Conservation (phyloP, 1,140 invertebrate species). For the Diuraphis noxia region DNA sequence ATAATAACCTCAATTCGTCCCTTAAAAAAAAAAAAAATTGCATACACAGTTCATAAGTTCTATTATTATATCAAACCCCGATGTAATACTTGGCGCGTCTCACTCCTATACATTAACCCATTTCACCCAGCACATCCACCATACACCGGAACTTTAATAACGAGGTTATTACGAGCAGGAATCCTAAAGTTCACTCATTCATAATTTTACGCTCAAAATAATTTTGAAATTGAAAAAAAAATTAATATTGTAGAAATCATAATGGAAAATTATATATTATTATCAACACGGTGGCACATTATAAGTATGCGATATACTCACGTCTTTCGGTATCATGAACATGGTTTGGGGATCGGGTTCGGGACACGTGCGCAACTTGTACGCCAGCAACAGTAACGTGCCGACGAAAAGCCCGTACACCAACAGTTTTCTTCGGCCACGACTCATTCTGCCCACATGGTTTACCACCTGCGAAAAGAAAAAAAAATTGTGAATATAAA, state of each 20-base stretch:
- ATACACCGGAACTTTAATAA: background rate
- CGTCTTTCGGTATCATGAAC: conserved; percentile 58
- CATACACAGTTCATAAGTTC: no score
- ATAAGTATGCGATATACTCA: conserved; percentile 50
- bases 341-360: conserved; percentile 54
- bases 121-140: background rate
- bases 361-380: conserved; percentile 57
- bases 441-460: conserved; percentile 59
- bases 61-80: background rate
- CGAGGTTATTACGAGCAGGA: background rate
- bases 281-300: background rate
- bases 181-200: background rate
- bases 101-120: no score
- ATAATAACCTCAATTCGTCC: background rate
- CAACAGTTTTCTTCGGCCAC: conserved; percentile 58
- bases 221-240: background rate
- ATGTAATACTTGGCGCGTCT: background rate
- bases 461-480: conserved; percentile 57
- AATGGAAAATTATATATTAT: no score
- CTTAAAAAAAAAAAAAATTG: no score
- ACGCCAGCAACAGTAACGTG: conserved; percentile 57
- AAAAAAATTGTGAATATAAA: background rate
- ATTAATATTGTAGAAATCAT: background rate
- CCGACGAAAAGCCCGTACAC: conserved; percentile 56
- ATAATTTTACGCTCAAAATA: background rate